Evolutionary conservation across 2,888 invertebrate species (phyloP), one percentile per base, ranked within the genome.

Genomic region (Aromia moschata): DNA sequence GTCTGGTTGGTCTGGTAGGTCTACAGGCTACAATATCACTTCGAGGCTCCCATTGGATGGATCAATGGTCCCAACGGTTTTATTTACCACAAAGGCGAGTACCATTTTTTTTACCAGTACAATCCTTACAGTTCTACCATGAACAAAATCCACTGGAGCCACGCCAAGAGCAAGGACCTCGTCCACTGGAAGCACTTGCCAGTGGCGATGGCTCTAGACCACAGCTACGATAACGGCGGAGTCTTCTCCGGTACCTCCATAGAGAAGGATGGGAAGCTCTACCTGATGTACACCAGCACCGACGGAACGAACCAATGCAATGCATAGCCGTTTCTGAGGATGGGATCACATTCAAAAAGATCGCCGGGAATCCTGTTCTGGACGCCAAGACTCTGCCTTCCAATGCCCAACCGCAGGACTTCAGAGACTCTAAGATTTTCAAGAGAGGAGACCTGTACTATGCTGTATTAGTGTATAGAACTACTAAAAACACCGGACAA

Each of bases 41-140:
- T 56, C 0, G 56, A 56, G 16, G 57, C 65, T 12, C 44, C 45
- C 5, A 44, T 56, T 16, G 84, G 83, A 37, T 85, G 84, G 85
- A 83, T 84, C 77, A 85, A 85, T 67, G 85, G 85, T 54, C 85
- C 85, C 0, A 85, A 85, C 54, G 85, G 85, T 2, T 82, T 85
- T 58, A 77, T 82, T 51, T 60, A 74, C 36, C 82, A 71, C 60
- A 68, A 77, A 2, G 72, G 76, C 1, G 75, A 78, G 14, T 85
- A 82, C 60, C 85, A 85, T 62, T 67, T 84, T 2, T 84, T 83
- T 61, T 85, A 82, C 65, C 85, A 85, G 68, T 78, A 80, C 65
- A 82, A 84, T 59, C 84, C 84, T 0, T 45, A 77, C 1, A 77
- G 75, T 20, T 80, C 81, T 1, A 79, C 81, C 1, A 74, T 73